Conservation (phyloP, 2,113 vertebrate species). For the Riparia riparia region DNA sequence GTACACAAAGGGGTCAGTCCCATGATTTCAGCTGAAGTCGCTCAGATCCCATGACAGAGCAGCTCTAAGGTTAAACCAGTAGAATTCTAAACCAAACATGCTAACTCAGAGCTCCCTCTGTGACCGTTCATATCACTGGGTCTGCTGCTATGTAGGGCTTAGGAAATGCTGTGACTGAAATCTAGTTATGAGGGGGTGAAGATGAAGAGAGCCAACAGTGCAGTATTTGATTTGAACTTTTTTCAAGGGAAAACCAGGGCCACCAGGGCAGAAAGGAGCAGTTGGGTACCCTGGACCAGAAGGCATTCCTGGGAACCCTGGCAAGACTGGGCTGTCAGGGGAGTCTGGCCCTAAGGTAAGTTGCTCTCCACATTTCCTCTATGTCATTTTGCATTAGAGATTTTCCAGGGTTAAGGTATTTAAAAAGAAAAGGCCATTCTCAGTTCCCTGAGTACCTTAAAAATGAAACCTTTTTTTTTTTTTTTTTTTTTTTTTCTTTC, state of each 20-base stretch:
- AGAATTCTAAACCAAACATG: background rate
- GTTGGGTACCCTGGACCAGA: slow-evolving; percentile 84
- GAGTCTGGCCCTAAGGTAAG: slow-evolving; percentile 83
- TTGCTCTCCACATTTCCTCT: background rate
- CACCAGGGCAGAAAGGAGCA: slow-evolving; percentile 81
- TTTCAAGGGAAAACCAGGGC: slow-evolving; percentile 85
- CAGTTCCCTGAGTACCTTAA: background rate
- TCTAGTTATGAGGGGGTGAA: background rate
- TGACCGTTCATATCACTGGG: accelerated
- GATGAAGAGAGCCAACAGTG: background rate
- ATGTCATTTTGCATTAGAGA: background rate
- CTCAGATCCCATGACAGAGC: background rate
- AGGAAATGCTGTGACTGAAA: background rate
- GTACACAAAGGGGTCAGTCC: background rate
- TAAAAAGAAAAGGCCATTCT: background rate
- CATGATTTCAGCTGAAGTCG: background rate
- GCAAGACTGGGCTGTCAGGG: slow-evolving; percentile 84
- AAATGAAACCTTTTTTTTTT: background rate
- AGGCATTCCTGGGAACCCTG: slow-evolving; percentile 82
- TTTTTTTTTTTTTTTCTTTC: background rate
- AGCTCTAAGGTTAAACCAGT: background rate
- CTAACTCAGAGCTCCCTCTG: background rate
- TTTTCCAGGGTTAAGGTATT: background rate
- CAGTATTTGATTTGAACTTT: slow-evolving; percentile 4
- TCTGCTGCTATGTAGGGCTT: background rate